Evolutionary conservation across 2,113 vertebrate species (phyloP).

Genomic region (Notarius quadriscutis): DNA sequence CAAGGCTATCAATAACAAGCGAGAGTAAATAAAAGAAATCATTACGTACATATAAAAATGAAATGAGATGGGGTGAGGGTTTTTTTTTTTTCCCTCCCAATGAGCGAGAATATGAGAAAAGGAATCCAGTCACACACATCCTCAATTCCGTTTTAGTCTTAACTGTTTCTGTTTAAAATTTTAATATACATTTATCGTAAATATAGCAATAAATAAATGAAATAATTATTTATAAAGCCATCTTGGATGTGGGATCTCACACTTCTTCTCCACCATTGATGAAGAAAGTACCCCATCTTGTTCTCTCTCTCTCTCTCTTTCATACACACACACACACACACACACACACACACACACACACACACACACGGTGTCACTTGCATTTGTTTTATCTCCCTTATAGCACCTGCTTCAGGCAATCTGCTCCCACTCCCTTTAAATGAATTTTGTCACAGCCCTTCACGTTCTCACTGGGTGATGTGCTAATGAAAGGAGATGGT

Average conservation of each 20-base stretch:
- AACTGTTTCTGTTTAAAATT: background rate
- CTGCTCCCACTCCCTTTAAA: constrained; percentile 84
- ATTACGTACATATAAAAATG: background rate
- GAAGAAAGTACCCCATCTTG: constrained; percentile 25
- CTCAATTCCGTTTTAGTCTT: background rate
- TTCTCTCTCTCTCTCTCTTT: background rate
- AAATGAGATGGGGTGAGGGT: background rate
- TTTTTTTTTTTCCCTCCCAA: too few species aligned
- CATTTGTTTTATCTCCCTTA: constrained; percentile 85
- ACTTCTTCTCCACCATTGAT: constrained; percentile 10
- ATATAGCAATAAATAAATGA: background rate
- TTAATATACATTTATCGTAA: background rate
- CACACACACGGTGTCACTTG: constrained; percentile 24
- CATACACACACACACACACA: background rate
- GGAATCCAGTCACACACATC: background rate
- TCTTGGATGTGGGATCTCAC: background rate
- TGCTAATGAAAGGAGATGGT: constrained; percentile 99
- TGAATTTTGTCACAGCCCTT: constrained; percentile 99
- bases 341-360: constrained; percentile 16
- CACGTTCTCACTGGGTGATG: constrained; percentile 85
- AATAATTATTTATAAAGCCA: background rate
- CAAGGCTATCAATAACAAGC: background rate
- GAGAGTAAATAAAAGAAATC: background rate
- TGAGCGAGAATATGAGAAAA: background rate
- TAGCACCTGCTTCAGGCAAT: constrained; percentile 95